These are phyloP conservation scores for Sinodicranocentrus sp. DNA, from an alignment of 2,888 invertebrate species.

Conservation along the genomic window DNA sequence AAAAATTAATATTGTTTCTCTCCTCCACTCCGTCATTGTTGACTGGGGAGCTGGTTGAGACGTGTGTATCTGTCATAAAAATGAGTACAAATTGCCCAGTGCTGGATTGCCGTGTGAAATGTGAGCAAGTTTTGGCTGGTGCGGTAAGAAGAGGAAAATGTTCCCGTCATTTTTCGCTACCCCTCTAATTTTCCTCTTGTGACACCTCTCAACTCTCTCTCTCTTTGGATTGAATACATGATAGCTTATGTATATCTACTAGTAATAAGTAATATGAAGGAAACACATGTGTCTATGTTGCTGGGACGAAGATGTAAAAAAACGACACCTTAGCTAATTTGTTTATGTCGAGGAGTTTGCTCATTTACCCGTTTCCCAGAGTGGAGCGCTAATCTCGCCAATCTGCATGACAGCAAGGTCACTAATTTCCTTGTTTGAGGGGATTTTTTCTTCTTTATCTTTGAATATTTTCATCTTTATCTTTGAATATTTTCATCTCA, in stretches of 20 bases:
- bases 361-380: background rate
- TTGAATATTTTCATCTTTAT: too few species aligned
- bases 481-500: background rate
- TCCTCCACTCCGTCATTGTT: background rate
- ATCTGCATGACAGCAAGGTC: conserved; percentile 16
- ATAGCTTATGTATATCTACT: background rate
- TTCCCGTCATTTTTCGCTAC: conserved; percentile 29
- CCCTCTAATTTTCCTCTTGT: conserved; percentile 33
- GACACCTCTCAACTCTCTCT: conserved; percentile 11
- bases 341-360: conserved; percentile 46
- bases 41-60: background rate
- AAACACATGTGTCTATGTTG: background rate
- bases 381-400: too few species aligned
- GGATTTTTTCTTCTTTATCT: too few species aligned
- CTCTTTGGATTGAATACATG: background rate
- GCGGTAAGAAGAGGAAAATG: background rate
- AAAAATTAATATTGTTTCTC: conserved; percentile 11
- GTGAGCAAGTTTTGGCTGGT: conserved; percentile 14
- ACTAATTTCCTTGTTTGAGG: conserved; percentile 7
- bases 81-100: conserved; percentile 1
- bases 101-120: background rate
- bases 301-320: background rate
- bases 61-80: background rate
- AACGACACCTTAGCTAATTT: conserved; percentile 54
- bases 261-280: background rate